These are phyloP conservation scores for Drosophila chauvacae DNA, from an alignment of 1,140 invertebrate genomes.

Conservation along the genomic window DNA sequence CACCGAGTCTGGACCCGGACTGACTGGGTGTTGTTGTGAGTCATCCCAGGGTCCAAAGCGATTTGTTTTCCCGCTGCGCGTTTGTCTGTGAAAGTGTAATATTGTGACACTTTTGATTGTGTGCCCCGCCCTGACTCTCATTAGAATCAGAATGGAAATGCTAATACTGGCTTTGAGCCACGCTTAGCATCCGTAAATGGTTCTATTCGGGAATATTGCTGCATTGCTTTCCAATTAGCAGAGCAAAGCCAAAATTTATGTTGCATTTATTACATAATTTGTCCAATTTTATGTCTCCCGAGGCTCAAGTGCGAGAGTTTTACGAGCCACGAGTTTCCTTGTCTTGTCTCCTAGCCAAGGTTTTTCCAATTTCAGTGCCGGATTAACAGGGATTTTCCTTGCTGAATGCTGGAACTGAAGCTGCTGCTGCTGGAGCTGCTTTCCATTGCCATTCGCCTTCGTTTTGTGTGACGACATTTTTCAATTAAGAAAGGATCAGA, in stretches of 20 bases:
- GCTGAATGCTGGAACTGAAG: constrained; percentile 34
- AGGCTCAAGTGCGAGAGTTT: constrained; percentile 60
- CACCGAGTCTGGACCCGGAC: constrained; percentile 58
- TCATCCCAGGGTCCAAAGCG: constrained; percentile 53
- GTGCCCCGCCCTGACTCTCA: neutral
- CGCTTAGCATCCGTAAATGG: constrained; percentile 54
- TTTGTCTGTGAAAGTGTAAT: constrained; percentile 79
- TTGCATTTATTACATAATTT: constrained; percentile 84
- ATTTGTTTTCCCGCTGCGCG: constrained; percentile 65
- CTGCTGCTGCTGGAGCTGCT: constrained; percentile 23
- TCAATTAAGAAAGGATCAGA: constrained; percentile 83
- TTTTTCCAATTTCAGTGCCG: constrained; percentile 82
- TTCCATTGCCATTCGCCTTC: constrained; percentile 30
- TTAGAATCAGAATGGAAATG: constrained; percentile 20
- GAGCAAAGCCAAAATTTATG: constrained; percentile 78
- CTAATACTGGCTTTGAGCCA: constrained; percentile 25
- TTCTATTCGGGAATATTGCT: constrained; percentile 62
- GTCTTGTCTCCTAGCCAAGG: constrained; percentile 44
- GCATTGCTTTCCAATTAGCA: constrained; percentile 81
- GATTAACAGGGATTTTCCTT: constrained; percentile 78
- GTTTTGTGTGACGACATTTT: constrained; percentile 79
- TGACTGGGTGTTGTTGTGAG: constrained; percentile 29
- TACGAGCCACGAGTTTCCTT: constrained; percentile 54
- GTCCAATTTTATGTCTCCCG: constrained; percentile 65
- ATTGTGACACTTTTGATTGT: constrained; percentile 84